Evolutionary conservation across 2,888 invertebrate genomes (phyloP).

Genomic region (Leucoptera coffeella): DNA sequence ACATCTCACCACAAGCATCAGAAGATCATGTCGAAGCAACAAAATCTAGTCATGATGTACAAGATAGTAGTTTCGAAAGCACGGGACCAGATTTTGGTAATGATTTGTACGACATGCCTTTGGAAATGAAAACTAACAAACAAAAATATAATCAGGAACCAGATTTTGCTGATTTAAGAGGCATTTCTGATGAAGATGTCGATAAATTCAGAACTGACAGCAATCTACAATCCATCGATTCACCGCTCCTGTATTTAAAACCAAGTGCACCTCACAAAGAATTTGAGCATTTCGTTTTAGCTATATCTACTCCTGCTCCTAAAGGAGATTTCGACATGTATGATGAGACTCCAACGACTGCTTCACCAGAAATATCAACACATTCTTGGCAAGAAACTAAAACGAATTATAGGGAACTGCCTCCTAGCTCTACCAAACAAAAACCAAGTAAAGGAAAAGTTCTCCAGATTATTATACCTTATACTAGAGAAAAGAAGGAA

Average conservation of each 20-base stretch:
- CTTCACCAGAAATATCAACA: constrained; percentile 10
- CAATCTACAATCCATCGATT: constrained; percentile 48
- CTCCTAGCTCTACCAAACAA: constrained; percentile 13
- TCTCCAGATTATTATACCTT: constrained; percentile 77
- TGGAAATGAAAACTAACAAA: constrained; percentile 13
- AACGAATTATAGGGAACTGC: constrained; percentile 17
- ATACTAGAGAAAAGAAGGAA: constrained; percentile 50
- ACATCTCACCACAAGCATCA: constrained; percentile 49
- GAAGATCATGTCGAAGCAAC: constrained; percentile 37
- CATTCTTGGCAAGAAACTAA: constrained; percentile 12
- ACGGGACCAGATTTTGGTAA: constrained; percentile 27
- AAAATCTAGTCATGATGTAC: constrained; percentile 15
- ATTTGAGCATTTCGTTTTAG: constrained; percentile 29
- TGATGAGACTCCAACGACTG: constrained; percentile 26
- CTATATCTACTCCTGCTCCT: constrained; percentile 19
- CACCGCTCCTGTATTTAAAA: constrained; percentile 50
- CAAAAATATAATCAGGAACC: constrained; percentile 22
- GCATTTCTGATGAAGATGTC: constrained; percentile 30
- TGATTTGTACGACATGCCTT: constrained; percentile 24
- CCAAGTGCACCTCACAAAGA: constrained; percentile 50
- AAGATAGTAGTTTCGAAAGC: constrained; percentile 37
- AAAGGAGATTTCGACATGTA: constrained; percentile 36
- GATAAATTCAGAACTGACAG: constrained; percentile 38
- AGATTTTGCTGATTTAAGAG: constrained; percentile 33
- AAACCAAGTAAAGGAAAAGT: constrained; percentile 53